Percentiles rank a stretch among this genome's conserved stretches.
phyloP scores from a whole-genome alignment of 1,140 invertebrate species.

The Drosophila saltans region DNA sequence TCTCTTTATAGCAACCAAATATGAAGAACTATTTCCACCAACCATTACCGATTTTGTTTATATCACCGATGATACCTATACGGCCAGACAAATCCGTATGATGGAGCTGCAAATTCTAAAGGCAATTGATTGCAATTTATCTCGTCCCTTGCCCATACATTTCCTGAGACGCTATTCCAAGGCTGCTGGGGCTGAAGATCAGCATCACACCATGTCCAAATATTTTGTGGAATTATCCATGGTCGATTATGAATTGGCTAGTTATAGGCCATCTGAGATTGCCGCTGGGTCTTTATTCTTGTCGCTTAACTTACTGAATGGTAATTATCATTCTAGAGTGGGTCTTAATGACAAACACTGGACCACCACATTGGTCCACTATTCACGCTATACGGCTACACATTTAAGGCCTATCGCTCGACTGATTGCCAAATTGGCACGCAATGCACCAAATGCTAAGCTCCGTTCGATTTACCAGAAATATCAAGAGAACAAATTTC shows the following conservation, averaged over 20 bases:
- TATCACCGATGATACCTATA: constrained; percentile 95
- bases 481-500: constrained; percentile 85
- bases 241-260: constrained; percentile 91
- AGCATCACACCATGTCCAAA: constrained; percentile 94
- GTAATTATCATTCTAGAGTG: constrained; percentile 68
- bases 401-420: constrained; percentile 86
- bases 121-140: constrained; percentile 91
- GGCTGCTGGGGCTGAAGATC: constrained; percentile 86
- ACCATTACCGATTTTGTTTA: constrained; percentile 95
- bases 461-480: constrained; percentile 87
- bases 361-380: constrained; percentile 86
- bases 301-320: constrained; percentile 84
- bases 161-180: constrained; percentile 91
- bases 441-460: constrained; percentile 85
- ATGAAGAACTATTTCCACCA: constrained; percentile 97
- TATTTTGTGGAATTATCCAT: constrained; percentile 95
- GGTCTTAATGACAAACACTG: constrained; percentile 84
- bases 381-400: constrained; percentile 86
- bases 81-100: constrained; percentile 89
- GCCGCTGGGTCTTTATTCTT: constrained; percentile 85
- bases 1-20: constrained; percentile 96
- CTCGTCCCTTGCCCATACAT: constrained; percentile 93
- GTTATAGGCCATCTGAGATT: constrained; percentile 90
- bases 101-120: constrained; percentile 94
- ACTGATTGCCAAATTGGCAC: constrained; percentile 85